Percentiles rank a stretch among this genome's conserved stretches.
phyloP scores from a whole-genome alignment of 2,888 invertebrate species.

The Tortrix viridana region DNA sequence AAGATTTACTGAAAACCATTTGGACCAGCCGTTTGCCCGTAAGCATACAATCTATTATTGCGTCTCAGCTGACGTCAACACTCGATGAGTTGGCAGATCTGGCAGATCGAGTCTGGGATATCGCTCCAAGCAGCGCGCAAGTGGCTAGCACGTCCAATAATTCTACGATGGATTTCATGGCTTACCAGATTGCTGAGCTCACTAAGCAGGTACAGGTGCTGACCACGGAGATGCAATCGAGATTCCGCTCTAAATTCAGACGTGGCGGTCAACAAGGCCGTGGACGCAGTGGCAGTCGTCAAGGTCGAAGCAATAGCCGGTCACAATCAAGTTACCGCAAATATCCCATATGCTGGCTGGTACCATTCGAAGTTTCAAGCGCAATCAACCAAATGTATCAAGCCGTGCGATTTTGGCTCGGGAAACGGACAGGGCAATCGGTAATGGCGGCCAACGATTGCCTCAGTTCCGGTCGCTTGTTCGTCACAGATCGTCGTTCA shows the following conservation, averaged over 20 bases:
- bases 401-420: slow-evolving; percentile 15
- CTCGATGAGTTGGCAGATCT: no score
- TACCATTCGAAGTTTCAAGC: slow-evolving; percentile 16
- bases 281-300: neutral
- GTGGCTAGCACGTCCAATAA: neutral
- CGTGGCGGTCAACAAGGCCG: neutral
- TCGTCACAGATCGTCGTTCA: neutral
- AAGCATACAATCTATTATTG: no score
- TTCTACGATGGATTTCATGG: neutral
- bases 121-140: neutral
- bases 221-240: neutral
- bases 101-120: neutral
- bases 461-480: neutral
- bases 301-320: no score
- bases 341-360: slow-evolving; percentile 12
- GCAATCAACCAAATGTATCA: slow-evolving; percentile 4
- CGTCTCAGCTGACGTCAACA: no score
- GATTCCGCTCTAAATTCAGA: neutral
- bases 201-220: neutral
- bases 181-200: neutral
- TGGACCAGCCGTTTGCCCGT: no score
- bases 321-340: no score
- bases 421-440: slow-evolving; percentile 16
- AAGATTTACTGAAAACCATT: neutral
- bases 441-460: slow-evolving; percentile 13